Evolutionary conservation across 2,888 invertebrate species (phyloP).

Genomic region (Busseola fusca): DNA sequence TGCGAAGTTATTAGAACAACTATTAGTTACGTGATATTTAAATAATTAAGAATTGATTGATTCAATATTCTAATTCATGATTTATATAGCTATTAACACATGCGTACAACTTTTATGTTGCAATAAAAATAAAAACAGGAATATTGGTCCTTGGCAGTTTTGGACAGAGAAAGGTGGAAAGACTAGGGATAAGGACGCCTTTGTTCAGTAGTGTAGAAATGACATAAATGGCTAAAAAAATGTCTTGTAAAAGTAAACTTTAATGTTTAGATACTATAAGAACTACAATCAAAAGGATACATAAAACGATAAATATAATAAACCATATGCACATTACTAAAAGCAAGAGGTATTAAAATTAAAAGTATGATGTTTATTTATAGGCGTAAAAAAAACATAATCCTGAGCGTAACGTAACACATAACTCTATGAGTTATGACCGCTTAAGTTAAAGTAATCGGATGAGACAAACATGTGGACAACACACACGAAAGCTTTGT

Average conservation of each 20-base stretch:
- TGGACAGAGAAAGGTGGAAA: neutral
- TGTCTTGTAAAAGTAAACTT: conserved; percentile 4
- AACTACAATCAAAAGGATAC: conserved; percentile 5
- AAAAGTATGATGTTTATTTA: conserved; percentile 51
- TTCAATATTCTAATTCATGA: conserved; percentile 12
- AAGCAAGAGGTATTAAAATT: conserved; percentile 33
- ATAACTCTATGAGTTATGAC: conserved; percentile 59
- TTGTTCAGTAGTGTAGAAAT: no score
- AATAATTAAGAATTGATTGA: conserved; percentile 33
- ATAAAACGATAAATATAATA: no score
- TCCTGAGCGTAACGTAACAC: conserved; percentile 44
- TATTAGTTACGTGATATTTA: conserved; percentile 36
- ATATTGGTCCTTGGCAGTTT: neutral
- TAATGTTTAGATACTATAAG: conserved; percentile 2
- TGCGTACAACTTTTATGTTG: neutral
- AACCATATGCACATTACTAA: conserved; percentile 4
- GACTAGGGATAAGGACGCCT: neutral
- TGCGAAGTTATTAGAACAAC: conserved; percentile 41
- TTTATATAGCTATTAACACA: conserved; percentile 7
- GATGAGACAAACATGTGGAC: conserved; percentile 64
- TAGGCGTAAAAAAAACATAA: conserved; percentile 42
- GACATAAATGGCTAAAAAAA: neutral
- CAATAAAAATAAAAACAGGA: neutral
- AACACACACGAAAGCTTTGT: conserved; percentile 56
- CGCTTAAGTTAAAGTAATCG: conserved; percentile 59